These are phyloP conservation scores for Drosophila orosa DNA, from an alignment of 1,140 invertebrate genomes.

Conservation along the genomic window DNA sequence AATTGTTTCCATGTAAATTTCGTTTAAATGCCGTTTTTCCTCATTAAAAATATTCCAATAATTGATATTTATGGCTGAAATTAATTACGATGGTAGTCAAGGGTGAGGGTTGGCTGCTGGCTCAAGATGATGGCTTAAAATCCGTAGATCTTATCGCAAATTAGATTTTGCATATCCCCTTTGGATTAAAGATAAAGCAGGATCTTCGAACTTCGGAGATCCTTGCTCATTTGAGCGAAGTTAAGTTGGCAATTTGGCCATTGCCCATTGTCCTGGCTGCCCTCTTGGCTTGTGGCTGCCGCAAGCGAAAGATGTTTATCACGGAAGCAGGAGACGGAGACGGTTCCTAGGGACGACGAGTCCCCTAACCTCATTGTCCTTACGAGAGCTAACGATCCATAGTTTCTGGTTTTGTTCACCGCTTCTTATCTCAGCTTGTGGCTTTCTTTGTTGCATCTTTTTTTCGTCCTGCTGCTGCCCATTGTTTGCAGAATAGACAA, in stretches of 20 bases:
- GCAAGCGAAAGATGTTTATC: constrained; percentile 74
- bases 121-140: constrained; percentile 23
- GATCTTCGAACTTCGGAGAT: constrained; percentile 3
- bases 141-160: constrained; percentile 65
- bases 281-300: constrained; percentile 67
- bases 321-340: constrained; percentile 10
- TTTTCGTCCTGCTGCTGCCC: constrained; percentile 12
- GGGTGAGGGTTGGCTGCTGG: constrained; percentile 22
- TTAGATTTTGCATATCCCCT: constrained; percentile 74
- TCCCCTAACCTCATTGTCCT: constrained; percentile 50
- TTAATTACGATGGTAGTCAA: constrained; percentile 30
- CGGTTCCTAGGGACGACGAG: constrained; percentile 4
- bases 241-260: constrained; percentile 60
- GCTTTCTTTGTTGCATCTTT: constrained; percentile 67
- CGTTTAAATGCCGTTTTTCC: constrained; percentile 66
- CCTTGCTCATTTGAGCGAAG: constrained; percentile 62
- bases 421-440: constrained; percentile 78
- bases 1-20: constrained; percentile 54
- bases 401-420: constrained; percentile 54
- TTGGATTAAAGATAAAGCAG: constrained; percentile 23
- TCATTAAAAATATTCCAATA: constrained; percentile 68
- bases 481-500: constrained; percentile 53
- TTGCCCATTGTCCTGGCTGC: constrained; percentile 35
- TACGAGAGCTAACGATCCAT: constrained; percentile 42
- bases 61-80: constrained; percentile 73